A percentile compares a stretch with the other conserved stretches of the same genome.
Evolutionary conservation across 2,888 invertebrate genomes (phyloP).

Genomic region (Scaptomyza polygonia): DNA sequence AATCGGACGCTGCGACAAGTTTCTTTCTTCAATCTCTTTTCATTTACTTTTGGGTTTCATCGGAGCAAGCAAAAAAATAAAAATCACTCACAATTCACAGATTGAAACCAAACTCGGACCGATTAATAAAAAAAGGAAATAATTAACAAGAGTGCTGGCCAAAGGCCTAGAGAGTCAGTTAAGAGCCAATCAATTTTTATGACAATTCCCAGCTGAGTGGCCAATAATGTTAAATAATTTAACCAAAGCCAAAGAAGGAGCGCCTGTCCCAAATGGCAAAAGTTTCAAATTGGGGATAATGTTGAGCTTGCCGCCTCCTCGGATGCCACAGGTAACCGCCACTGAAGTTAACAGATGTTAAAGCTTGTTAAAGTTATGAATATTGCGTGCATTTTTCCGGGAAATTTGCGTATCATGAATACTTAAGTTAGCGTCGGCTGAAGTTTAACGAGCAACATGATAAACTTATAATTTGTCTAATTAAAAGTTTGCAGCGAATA

Average conservation of each 20-base stretch:
- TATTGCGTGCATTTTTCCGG: conserved; percentile 18
- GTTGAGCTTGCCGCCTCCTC: neutral
- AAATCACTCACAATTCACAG: neutral
- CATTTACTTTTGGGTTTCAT: conserved; percentile 7
- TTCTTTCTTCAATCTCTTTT: conserved; percentile 20
- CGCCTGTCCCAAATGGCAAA: conserved; percentile 45
- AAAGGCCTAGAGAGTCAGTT: conserved; percentile 36
- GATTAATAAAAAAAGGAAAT: conserved; percentile 35
- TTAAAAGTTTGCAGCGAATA: conserved; percentile 62
- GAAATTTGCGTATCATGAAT: conserved; percentile 46
- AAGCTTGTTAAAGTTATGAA: conserved; percentile 15
- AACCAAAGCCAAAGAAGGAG: conserved; percentile 25
- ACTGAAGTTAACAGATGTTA: neutral
- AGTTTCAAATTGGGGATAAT: conserved; percentile 41
- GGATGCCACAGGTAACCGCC: conserved; percentile 17
- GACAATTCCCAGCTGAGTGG: conserved; percentile 36
- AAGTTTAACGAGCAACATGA: conserved; percentile 48
- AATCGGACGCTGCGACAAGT: conserved; percentile 16
- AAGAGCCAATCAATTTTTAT: conserved; percentile 45
- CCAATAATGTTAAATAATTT: conserved; percentile 60
- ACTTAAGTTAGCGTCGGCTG: conserved; percentile 45
- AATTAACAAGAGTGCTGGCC: conserved; percentile 30
- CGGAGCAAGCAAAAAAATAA: neutral
- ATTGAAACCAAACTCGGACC: conserved; percentile 1
- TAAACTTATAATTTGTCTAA: conserved; percentile 71